phyloP scores from a whole-genome alignment of 2,888 invertebrate genomes.

The Lypha dubia region DNA sequence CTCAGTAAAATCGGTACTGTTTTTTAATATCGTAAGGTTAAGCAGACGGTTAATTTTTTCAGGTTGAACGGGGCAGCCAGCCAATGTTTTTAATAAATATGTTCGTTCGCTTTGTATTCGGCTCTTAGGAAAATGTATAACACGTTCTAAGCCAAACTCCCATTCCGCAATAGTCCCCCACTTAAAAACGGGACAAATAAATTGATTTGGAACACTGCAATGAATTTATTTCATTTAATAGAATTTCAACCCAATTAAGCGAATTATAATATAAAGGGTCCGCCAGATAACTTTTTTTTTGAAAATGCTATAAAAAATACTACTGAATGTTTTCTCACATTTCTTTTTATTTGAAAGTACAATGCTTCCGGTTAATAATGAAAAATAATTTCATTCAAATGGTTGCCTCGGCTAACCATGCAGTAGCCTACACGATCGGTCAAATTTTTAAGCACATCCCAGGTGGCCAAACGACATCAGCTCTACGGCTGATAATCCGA shows the following conservation, averaged over 20 bases:
- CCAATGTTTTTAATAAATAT: conserved; percentile 89
- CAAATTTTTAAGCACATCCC: no score
- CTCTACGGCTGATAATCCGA: no score
- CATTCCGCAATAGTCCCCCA: conserved; percentile 92
- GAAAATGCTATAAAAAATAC: no score
- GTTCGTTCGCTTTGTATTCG: conserved; percentile 90
- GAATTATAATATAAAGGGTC: neutral
- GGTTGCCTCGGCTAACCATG: no score
- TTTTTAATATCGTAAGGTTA: conserved; percentile 88
- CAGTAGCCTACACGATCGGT: no score
- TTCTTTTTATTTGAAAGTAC: no score
- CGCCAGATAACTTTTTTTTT: no score
- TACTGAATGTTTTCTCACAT: no score
- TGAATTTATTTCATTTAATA: neutral
- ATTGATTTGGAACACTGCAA: conserved; percentile 88
- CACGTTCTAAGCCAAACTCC: conserved; percentile 91
- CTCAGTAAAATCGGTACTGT: conserved; percentile 89
- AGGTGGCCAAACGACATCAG: no score
- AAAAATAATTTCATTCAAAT: no score
- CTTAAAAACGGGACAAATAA: conserved; percentile 91
- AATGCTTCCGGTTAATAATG: no score
- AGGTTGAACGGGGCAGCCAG: conserved; percentile 90
- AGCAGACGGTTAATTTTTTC: conserved; percentile 88
- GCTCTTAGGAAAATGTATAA: conserved; percentile 89
- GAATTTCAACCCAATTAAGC: neutral